Evolutionary conservation across 1,140 invertebrate genomes (phyloP).

Genomic region (Parapsyche elsis): DNA sequence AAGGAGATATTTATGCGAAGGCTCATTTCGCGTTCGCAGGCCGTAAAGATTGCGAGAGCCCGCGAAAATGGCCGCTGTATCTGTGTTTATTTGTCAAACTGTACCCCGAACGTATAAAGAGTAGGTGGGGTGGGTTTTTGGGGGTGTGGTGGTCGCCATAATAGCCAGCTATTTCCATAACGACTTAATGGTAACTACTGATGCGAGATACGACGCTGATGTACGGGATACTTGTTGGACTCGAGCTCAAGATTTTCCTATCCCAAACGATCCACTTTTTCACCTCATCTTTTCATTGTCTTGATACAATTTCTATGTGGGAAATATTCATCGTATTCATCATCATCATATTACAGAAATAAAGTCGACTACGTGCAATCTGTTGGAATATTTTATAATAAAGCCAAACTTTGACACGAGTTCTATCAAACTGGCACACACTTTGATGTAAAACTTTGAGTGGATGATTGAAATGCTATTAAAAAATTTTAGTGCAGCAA

Average conservation of each 20-base stretch:
- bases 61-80: slow-evolving; percentile 25
- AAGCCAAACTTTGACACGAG: too few relatives aligned
- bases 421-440: too few relatives aligned
- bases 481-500: too few relatives aligned
- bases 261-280: background rate
- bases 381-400: too few relatives aligned
- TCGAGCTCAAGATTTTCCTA: background rate
- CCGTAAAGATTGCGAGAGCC: slow-evolving; percentile 32
- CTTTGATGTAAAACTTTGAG: too few relatives aligned
- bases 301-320: background rate
- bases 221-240: slow-evolving; percentile 51
- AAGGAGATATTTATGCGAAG: slow-evolving; percentile 29
- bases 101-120: background rate
- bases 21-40: slow-evolving; percentile 9
- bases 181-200: slow-evolving; percentile 53
- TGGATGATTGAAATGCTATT: too few relatives aligned
- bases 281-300: background rate
- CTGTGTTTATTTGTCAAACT: slow-evolving; percentile 43
- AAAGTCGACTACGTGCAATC: too few relatives aligned
- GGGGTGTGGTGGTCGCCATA: background rate
- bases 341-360: too few relatives aligned
- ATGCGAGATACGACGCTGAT: slow-evolving; percentile 51
- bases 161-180: slow-evolving; percentile 52
- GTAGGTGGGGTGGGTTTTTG: background rate
- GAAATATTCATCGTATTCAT: too few relatives aligned